Conservation (phyloP, 2,113 vertebrate genomes). For the Sebastes schlegelii region DNA sequence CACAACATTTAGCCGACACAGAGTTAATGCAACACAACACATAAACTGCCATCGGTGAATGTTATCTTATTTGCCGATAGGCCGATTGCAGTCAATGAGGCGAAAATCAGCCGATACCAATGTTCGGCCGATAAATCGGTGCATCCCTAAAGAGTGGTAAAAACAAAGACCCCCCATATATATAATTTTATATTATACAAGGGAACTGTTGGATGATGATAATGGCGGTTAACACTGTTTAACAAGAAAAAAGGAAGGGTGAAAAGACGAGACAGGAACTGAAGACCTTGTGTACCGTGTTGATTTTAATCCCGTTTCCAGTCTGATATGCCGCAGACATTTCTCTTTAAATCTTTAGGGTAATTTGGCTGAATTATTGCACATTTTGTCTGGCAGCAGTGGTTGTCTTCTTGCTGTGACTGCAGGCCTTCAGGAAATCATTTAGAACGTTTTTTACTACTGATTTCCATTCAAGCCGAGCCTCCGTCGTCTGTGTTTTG, state of each 20-base stretch:
- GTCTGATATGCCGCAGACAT: not conserved
- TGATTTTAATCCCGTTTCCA: not conserved
- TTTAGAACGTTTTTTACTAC: not conserved
- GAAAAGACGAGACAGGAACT: not conserved
- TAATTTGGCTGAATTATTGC: conserved; percentile 6
- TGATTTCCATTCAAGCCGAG: conserved; percentile 1
- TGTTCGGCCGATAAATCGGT: too few relatives aligned
- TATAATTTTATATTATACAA: not conserved
- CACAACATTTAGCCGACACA: too few relatives aligned
- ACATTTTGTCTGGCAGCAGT: conserved; percentile 3
- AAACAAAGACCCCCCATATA: too few relatives aligned
- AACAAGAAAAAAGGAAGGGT: not conserved
- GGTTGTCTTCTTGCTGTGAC: not conserved
- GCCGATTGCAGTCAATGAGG: too few relatives aligned
- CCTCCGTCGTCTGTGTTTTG: not conserved
- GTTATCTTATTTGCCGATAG: too few relatives aligned
- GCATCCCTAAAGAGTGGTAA: too few relatives aligned
- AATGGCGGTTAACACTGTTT: not conserved
- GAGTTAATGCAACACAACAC: too few relatives aligned
- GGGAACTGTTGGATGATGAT: not conserved
- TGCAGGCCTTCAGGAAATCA: not conserved
- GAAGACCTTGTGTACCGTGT: not conserved
- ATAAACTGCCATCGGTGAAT: too few relatives aligned
- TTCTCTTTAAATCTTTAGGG: conserved; percentile 1
- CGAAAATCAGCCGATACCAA: too few relatives aligned